These are phyloP conservation scores for Coendou prehensilis DNA, from an alignment of 2,797 vertebrate species.

Conservation along the genomic window DNA sequence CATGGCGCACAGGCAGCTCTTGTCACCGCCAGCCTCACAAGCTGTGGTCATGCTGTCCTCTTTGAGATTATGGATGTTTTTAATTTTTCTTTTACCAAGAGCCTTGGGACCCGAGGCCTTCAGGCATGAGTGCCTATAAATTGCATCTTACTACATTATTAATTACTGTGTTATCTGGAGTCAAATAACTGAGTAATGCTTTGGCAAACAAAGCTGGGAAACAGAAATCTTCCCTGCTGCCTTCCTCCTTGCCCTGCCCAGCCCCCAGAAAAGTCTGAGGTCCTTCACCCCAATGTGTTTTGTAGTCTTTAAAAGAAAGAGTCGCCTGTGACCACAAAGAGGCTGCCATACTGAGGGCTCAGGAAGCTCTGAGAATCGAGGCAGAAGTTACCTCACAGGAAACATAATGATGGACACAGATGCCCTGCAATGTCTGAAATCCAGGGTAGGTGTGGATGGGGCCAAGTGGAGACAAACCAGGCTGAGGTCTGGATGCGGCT, in stretches of 20 bases:
- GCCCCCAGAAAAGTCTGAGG: background rate
- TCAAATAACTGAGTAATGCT: conserved; percentile 66
- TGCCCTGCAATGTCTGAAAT: background rate
- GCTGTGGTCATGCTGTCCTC: conserved; percentile 20
- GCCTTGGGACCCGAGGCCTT: conserved; percentile 74
- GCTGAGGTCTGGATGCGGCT: too few relatives aligned
- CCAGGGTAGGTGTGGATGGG: background rate
- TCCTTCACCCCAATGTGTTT: background rate
- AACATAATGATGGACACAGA: background rate
- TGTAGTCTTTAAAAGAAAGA: conserved; percentile 36
- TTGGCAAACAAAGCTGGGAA: conserved; percentile 52
- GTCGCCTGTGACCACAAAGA: background rate
- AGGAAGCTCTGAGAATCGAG: background rate
- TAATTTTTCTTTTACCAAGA: conserved; percentile 78
- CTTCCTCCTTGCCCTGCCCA: background rate
- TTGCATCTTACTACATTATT: conserved; percentile 82
- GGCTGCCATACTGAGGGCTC: background rate
- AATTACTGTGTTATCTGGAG: conserved; percentile 74
- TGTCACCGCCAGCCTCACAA: background rate
- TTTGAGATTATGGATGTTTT: conserved; percentile 79
- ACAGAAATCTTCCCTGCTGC: conserved; percentile 11
- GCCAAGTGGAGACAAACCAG: background rate
- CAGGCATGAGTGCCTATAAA: conserved; percentile 77
- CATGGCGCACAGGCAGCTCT: background rate
- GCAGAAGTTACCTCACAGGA: background rate